Percentiles rank a stretch among this genome's conserved stretches.
Conservation (phyloP, 2,888 invertebrate species). For the Lasioglossum zephyrum region DNA sequence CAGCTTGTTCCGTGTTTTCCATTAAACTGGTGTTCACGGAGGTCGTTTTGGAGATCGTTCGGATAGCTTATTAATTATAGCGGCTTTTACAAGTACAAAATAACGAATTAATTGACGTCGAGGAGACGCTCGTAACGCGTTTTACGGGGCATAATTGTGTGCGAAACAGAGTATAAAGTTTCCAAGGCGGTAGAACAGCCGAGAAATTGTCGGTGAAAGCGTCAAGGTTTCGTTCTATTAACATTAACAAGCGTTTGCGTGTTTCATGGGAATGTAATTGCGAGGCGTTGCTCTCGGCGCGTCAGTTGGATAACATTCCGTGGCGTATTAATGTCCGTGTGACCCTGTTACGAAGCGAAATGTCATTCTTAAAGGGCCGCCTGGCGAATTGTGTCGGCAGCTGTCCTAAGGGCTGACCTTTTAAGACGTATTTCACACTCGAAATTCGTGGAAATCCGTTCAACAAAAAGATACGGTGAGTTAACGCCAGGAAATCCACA, state of each 20-base stretch:
- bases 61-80: slow-evolving; percentile 47
- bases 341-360: slow-evolving; percentile 29
- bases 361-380: slow-evolving; percentile 34
- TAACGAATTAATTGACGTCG: slow-evolving; percentile 42
- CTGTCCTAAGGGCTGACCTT: slow-evolving; percentile 51
- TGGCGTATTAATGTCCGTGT: not conserved
- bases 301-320: not conserved
- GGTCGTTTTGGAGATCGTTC: not conserved
- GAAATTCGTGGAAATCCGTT: slow-evolving; percentile 27
- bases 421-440: slow-evolving; percentile 39
- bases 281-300: not conserved
- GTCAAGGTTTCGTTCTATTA: slow-evolving; percentile 15
- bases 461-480: not conserved
- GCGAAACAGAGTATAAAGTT: slow-evolving; percentile 1
- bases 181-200: not conserved
- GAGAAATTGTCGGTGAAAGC: not conserved
- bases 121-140: slow-evolving; percentile 27
- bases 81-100: slow-evolving; percentile 28
- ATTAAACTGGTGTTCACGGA: slow-evolving; percentile 4
- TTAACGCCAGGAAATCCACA: not conserved
- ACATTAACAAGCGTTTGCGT: not conserved
- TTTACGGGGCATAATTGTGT: slow-evolving; percentile 42
- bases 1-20: not conserved
- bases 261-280: not conserved
- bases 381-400: slow-evolving; percentile 47